These are phyloP conservation scores for Zeus faber DNA, from an alignment of 2,113 vertebrate species.

Conservation along the genomic window DNA sequence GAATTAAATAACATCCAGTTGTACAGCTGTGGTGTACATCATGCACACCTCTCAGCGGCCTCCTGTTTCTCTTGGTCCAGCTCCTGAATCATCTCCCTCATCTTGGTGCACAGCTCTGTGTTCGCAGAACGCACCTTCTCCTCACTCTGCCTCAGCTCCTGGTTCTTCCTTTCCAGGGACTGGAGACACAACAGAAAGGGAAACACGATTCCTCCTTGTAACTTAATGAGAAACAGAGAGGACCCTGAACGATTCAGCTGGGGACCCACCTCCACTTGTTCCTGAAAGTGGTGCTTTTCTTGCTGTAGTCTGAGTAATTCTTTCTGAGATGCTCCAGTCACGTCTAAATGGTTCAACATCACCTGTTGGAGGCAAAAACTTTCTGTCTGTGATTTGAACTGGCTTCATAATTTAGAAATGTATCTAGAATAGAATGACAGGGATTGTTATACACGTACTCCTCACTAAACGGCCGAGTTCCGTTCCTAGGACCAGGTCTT, in stretches of 20 bases:
- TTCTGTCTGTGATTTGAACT: too few species aligned
- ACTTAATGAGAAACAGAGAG: too few species aligned
- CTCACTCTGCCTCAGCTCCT: conserved; percentile 81
- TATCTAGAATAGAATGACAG: too few species aligned
- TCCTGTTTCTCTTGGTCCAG: conserved; percentile 94
- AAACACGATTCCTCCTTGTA: too few species aligned
- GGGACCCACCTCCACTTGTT: conserved; percentile 79
- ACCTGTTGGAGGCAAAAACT: conserved; percentile 56
- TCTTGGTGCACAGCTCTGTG: conserved; percentile 89
- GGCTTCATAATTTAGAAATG: too few species aligned
- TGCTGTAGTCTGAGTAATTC: conserved; percentile 76
- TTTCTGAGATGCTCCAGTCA: conserved; percentile 61
- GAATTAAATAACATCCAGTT: too few species aligned
- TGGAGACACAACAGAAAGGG: conserved; percentile 39
- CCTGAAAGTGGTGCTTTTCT: conserved; percentile 75
- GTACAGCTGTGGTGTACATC: neutral
- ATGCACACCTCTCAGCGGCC: conserved; percentile 78
- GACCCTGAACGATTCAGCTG: too few species aligned
- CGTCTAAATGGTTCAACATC: conserved; percentile 59
- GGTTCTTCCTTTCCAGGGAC: conserved; percentile 69
- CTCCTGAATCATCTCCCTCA: conserved; percentile 94
- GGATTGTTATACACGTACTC: too few species aligned
- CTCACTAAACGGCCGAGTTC: too few species aligned
- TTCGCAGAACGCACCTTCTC: conserved; percentile 85
- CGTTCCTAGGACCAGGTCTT: too few species aligned